These are phyloP conservation scores for Cephalophus harveyi DNA, from an alignment of 2,113 vertebrate species.

Conservation along the genomic window DNA sequence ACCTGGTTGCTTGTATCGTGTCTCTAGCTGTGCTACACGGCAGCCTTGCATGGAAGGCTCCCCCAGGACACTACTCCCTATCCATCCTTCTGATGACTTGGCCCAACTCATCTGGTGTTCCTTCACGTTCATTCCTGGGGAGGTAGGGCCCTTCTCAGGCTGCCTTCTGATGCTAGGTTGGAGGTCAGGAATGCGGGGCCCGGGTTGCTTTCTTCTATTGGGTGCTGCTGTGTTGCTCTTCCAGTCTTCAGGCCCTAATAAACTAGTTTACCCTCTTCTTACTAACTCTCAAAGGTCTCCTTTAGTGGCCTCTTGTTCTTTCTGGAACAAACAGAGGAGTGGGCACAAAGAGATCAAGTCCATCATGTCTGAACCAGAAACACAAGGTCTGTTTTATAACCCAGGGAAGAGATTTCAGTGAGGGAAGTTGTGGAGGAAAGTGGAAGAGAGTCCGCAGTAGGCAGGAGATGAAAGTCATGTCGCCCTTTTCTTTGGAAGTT, in stretches of 20 bases:
- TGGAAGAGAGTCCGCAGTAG: background rate
- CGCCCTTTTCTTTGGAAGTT: background rate
- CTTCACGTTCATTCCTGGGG: fast-evolving
- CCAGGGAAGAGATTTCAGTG: background rate
- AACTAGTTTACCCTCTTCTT: background rate
- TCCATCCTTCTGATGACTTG: background rate
- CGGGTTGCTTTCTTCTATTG: background rate
- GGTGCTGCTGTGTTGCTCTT: background rate
- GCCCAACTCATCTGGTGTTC: background rate
- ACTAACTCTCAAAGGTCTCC: no score
- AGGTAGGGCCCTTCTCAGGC: background rate
- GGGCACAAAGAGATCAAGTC: no score
- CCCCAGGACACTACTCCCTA: background rate
- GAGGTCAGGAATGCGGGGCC: background rate
- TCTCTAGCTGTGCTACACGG: background rate
- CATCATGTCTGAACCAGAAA: background rate
- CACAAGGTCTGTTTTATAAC: background rate
- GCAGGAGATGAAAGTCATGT: background rate
- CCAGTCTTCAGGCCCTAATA: background rate
- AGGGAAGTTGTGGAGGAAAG: background rate
- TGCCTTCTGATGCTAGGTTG: background rate
- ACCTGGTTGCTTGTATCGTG: background rate
- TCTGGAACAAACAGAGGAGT: background rate
- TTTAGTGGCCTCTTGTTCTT: background rate
- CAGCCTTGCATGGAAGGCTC: background rate